Evolutionary conservation across 2,113 vertebrate species (phyloP).

Genomic region (Sitta europaea): DNA sequence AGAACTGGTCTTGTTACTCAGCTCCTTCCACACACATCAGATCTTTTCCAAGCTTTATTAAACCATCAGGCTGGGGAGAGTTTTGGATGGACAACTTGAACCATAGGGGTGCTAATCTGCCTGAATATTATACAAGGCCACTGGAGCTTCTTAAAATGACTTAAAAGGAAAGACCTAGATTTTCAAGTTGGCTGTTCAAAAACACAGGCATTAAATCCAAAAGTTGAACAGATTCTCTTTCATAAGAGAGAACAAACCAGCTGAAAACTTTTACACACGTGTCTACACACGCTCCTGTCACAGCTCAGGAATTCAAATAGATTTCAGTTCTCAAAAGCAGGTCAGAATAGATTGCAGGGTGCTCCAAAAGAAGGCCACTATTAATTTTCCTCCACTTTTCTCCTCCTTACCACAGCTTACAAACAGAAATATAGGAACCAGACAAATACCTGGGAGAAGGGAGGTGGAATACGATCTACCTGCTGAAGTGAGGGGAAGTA

Average conservation of each 20-base stretch:
- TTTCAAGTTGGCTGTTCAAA: not conserved
- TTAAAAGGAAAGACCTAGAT: not conserved
- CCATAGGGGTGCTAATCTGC: not conserved
- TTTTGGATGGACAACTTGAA: not conserved
- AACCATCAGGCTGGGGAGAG: not conserved
- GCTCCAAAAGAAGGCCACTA: not conserved
- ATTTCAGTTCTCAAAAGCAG: constrained; percentile 15
- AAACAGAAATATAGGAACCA: not conserved
- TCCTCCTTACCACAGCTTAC: not conserved
- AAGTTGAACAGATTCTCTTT: not conserved
- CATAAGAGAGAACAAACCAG: constrained; percentile 1
- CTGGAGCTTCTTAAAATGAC: not conserved
- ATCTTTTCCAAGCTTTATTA: not conserved
- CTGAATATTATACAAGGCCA: not conserved
- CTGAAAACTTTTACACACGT: not conserved
- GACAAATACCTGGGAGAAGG: not conserved
- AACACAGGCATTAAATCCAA: not conserved
- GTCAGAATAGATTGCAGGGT: constrained; percentile 16
- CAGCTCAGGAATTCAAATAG: constrained; percentile 46
- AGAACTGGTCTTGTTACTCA: not conserved
- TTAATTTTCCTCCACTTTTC: not conserved
- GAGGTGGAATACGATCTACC: not conserved
- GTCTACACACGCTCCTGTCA: constrained; percentile 26
- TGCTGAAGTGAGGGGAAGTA: not conserved
- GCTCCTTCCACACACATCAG: not conserved